phyloP scores from a whole-genome alignment of 2,113 vertebrate genomes.

The Halcyon malimbica region DNA sequence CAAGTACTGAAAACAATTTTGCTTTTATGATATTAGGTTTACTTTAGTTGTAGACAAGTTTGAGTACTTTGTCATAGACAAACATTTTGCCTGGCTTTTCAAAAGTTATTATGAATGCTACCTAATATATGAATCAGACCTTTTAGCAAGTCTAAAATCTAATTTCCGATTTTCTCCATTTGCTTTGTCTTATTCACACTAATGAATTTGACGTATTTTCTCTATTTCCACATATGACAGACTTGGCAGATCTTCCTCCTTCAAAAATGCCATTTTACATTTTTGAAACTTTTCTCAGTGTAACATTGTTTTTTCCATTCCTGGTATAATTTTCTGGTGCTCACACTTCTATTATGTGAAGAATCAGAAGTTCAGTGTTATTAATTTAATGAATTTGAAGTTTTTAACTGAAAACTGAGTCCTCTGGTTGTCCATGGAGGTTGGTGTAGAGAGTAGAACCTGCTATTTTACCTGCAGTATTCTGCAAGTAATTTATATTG shows the following conservation, averaged over 20 bases:
- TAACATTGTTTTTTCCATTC: neutral
- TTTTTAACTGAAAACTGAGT: neutral
- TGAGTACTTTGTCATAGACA: neutral
- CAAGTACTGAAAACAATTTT: neutral
- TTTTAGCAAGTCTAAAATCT: neutral
- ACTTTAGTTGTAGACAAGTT: neutral
- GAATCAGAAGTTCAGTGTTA: neutral
- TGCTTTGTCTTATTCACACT: neutral
- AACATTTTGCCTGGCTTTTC: neutral
- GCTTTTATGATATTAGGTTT: neutral
- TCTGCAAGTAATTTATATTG: neutral
- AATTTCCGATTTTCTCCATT: neutral
- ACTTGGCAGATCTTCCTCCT: neutral
- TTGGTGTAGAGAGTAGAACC: neutral
- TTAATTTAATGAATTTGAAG: neutral
- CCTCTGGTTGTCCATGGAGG: neutral
- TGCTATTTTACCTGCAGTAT: neutral
- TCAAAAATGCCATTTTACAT: neutral
- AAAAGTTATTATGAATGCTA: neutral
- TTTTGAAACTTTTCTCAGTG: neutral
- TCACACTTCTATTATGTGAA: neutral
- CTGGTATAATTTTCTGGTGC: neutral
- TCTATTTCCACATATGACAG: neutral
- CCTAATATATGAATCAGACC: neutral
- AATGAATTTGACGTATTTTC: neutral